Evolutionary conservation across 2,113 vertebrate species (phyloP).

Genomic region (Crotalus helleri): DNA sequence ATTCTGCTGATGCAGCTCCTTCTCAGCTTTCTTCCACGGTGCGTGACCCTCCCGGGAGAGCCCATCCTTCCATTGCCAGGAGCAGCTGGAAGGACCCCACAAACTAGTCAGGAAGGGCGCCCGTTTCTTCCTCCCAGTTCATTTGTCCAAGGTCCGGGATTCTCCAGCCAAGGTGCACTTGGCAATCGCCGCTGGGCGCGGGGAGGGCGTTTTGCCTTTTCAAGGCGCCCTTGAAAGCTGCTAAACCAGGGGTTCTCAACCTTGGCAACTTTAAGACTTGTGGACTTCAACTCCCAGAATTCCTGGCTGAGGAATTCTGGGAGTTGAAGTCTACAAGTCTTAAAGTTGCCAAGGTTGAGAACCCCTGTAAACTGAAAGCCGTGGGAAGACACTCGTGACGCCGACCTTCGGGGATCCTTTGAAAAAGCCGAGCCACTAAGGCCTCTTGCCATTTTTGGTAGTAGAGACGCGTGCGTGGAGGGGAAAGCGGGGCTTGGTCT

Average conservation of each 20-base stretch:
- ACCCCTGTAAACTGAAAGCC: background rate
- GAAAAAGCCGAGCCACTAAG: background rate
- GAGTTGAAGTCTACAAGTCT: no score
- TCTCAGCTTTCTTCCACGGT: background rate
- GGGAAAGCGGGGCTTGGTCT: background rate
- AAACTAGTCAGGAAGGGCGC: background rate
- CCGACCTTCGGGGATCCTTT: background rate
- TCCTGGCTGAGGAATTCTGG: no score
- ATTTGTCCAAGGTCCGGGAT: background rate
- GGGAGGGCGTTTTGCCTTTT: background rate
- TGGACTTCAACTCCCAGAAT: no score
- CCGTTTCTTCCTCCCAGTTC: background rate
- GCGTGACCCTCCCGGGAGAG: background rate
- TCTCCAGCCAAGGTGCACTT: background rate
- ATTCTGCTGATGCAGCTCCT: background rate
- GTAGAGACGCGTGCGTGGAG: background rate
- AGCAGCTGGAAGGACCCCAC: background rate
- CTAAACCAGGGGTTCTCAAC: background rate
- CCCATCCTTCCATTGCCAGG: background rate
- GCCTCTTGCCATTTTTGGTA: background rate
- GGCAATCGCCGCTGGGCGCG: background rate
- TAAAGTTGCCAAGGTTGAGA: no score
- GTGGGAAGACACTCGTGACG: background rate
- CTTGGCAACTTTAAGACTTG: no score
- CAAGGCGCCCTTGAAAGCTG: background rate